Evolutionary conservation across 37 sponge, comb jelly and placozoan species (phyloP), one percentile per base, ranked within the genome.

Genomic region (Chondrilla cf. caribensis): DNA sequence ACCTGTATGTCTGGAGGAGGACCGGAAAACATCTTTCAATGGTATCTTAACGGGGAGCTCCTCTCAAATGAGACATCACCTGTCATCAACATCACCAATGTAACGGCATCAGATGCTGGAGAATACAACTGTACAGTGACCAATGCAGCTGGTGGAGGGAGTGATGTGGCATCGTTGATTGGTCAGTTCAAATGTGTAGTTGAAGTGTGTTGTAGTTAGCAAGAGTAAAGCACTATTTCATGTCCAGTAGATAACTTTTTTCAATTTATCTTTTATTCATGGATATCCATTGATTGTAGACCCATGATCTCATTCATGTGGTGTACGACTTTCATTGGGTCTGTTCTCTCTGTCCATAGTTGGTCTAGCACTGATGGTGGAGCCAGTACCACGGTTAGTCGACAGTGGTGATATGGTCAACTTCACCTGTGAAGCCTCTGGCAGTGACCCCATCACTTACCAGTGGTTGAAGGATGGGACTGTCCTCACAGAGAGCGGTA

Each of bases 121-220:
- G 62, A 18, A 7, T 90, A 93, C 65, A 82, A 35, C 1, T 93
- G 94, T 70, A 54, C 43, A 14, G 93, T 83, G 15, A 75, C 42
- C 40, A 93, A 93, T 81, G 83, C 38, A 29, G 93, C 87, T 77
- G 90, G 93, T 11, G 22, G 18, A 15, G 79, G 54, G 22, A 54
- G 51, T 31, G 73, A 21, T 15, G 59, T 7, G 32, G 26, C 32
- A 1, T 31, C 32, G 5, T 67, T 67, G 68, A 33, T 67, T 26
- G 68, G 68, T 67, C 31, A 67, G 51, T 47, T 11, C 51, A 14
- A 14, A 11, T 47, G 6, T 6, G 51, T 47, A 14, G 51, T 6
- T 47, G 51, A 47, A 11, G 51, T 6, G 51, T 47, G 51, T 47
- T 6, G 51, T 6, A 47, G 51, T 47, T 6, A 14, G 51, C 9